Evolutionary conservation across 2,888 invertebrate species (phyloP).

Genomic region (Philereme transversata): DNA sequence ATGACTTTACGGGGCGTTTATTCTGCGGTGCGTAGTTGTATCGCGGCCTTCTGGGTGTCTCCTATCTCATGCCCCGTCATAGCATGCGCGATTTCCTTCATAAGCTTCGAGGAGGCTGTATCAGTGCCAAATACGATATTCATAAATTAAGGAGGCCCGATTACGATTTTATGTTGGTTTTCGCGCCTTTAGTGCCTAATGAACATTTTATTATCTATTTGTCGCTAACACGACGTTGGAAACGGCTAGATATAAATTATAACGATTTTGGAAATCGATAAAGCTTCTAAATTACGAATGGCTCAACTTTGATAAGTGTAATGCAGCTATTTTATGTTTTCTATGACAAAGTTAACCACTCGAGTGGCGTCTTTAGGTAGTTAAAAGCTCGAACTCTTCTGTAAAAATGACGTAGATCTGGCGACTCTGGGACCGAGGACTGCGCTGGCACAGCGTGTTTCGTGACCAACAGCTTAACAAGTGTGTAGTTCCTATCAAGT

Average conservation of each 20-base stretch:
- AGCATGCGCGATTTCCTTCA: constrained; percentile 58
- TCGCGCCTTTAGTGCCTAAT: constrained; percentile 37
- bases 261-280: constrained; percentile 32
- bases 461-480: constrained; percentile 77
- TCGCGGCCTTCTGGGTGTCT: constrained; percentile 66
- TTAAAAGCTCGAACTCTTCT: constrained; percentile 24
- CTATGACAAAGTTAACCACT: constrained; percentile 25
- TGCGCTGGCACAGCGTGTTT: constrained; percentile 56
- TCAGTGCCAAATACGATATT: constrained; percentile 29
- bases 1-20: constrained; percentile 80
- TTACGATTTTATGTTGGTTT: constrained; percentile 35
- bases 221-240: constrained; percentile 30
- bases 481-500: constrained; percentile 66
- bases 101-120: constrained; percentile 27
- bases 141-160: constrained; percentile 36
- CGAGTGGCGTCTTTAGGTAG: constrained; percentile 17
- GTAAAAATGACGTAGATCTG: not conserved
- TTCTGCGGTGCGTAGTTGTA: constrained; percentile 73
- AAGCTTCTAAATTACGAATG: constrained; percentile 26
- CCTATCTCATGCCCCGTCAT: constrained; percentile 47
- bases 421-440: constrained; percentile 5
- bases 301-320: constrained; percentile 34
- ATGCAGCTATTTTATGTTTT: constrained; percentile 33
- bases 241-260: constrained; percentile 32
- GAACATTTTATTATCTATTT: constrained; percentile 38